Percentiles rank a stretch among this genome's conserved stretches.
Conservation (phyloP, 1,140 invertebrate genomes). For the Cataglyphis hispanica region DNA sequence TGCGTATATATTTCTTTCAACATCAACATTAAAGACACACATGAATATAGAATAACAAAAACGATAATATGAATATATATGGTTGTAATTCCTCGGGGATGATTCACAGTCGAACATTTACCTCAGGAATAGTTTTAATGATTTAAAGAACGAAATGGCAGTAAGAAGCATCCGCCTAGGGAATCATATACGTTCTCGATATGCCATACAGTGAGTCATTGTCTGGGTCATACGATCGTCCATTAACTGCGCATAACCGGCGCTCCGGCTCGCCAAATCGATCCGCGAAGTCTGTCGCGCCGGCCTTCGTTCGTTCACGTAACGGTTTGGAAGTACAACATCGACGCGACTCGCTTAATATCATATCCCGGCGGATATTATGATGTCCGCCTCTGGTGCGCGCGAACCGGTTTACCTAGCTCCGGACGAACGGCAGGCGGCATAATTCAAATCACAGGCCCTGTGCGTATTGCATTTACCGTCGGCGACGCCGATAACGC, state of each 20-base stretch:
- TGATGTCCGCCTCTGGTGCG: slow-evolving; percentile 62
- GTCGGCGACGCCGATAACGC: slow-evolving; percentile 64
- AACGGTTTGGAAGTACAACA: slow-evolving; percentile 36
- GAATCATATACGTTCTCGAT: neutral
- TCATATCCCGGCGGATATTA: slow-evolving; percentile 72
- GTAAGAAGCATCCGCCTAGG: slow-evolving; percentile 43
- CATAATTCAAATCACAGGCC: slow-evolving; percentile 66
- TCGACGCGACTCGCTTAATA: slow-evolving; percentile 59
- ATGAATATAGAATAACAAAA: slow-evolving; percentile 15
- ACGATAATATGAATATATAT: neutral
- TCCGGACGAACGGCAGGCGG: slow-evolving; percentile 40
- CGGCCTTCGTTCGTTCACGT: slow-evolving; percentile 39
- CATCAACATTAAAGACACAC: neutral
- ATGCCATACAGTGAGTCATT: slow-evolving; percentile 40
- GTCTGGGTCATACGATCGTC: slow-evolving; percentile 59
- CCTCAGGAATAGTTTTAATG: slow-evolving; percentile 22
- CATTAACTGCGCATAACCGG: slow-evolving; percentile 65
- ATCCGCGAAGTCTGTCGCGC: slow-evolving; percentile 55
- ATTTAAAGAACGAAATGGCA: slow-evolving; percentile 59
- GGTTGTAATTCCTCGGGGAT: neutral
- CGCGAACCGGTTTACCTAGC: slow-evolving; percentile 54
- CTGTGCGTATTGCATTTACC: slow-evolving; percentile 60
- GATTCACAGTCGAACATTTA: neutral
- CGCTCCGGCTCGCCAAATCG: slow-evolving; percentile 53
- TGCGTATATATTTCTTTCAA: neutral